These are phyloP conservation scores for Macrosiphum euphorbiae DNA, from an alignment of 2,888 invertebrate species.

Conservation along the genomic window DNA sequence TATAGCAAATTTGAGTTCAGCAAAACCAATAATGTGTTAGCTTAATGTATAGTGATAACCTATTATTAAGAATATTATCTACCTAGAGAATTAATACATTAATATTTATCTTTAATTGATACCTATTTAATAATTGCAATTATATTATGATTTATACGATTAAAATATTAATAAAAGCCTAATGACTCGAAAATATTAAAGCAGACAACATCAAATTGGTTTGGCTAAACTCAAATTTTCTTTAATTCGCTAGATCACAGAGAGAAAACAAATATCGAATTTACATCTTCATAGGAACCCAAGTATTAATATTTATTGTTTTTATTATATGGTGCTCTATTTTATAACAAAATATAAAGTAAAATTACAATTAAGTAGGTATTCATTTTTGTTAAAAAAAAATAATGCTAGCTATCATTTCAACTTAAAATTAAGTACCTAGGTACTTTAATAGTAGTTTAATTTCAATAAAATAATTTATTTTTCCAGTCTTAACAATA, in stretches of 20 bases:
- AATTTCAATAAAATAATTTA: background rate
- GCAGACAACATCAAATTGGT: background rate
- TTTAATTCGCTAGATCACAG: background rate
- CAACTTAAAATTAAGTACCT: background rate
- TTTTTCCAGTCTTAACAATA: slow-evolving; percentile 49
- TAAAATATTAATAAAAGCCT: background rate
- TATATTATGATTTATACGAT: background rate
- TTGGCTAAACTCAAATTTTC: background rate
- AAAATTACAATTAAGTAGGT: background rate
- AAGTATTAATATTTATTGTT: background rate
- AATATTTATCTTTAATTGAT: background rate
- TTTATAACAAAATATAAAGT: background rate
- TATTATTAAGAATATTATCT: background rate
- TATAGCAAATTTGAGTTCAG: background rate
- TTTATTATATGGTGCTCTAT: background rate
- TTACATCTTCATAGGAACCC: background rate
- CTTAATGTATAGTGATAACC: background rate
- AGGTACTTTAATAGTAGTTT: background rate
- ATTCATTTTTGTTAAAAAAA: background rate
- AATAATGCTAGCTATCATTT: background rate
- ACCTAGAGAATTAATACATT: background rate
- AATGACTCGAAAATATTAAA: background rate
- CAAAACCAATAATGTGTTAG: background rate
- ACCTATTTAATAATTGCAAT: background rate
- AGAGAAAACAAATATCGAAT: background rate